Evolutionary conservation across 1,140 invertebrate species (phyloP), one percentile per base, ranked within the genome.

Genomic region (Charaxes varanes): DNA sequence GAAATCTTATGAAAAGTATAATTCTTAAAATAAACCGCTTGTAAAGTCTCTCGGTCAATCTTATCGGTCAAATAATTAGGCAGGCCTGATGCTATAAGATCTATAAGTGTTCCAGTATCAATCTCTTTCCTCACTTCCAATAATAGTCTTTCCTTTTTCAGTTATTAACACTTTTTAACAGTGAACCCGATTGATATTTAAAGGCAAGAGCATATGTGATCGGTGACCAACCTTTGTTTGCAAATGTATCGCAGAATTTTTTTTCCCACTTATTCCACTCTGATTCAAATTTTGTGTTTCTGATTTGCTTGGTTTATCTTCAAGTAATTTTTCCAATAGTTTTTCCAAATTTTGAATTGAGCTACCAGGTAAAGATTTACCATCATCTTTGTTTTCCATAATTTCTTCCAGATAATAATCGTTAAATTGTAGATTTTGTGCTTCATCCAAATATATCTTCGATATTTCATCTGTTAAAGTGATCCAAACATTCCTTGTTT

Each of bases 401-500:
- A 53, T 62, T 41, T 59, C 59, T 41, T 71, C 62, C 41, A 63
- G 32, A 16, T 59, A 71, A n/a, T 36, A 13, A 42, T 63, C 54
- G 40, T 59, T 52, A 44, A 65, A 65, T 35, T 65, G 59, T 32
- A 65, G 11, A 11, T 71, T 65, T 35, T 44, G 41, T 27, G 42
- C 60, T 38, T 57, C 42, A 61, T 62, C 64, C 4, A 61, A 45
- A 51, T 71, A 68, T 53, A 21, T 33, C 26, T 58, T 35, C 18
- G 34, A 36, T 44, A 66, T 45, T 0, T 63, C 45, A 30, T 48
- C 18, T 12, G 47, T 63, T 22, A 66, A 38, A 10, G 27, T 38
- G 40, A 66, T 66, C 60, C 56, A 69, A 32, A 66, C 36, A 44
- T 47, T 50, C 15, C 62, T 53, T 56, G 23, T 57, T 33, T 66